phyloP scores from a whole-genome alignment of 2,888 invertebrate species.

The Sinhomidia bicolor region DNA sequence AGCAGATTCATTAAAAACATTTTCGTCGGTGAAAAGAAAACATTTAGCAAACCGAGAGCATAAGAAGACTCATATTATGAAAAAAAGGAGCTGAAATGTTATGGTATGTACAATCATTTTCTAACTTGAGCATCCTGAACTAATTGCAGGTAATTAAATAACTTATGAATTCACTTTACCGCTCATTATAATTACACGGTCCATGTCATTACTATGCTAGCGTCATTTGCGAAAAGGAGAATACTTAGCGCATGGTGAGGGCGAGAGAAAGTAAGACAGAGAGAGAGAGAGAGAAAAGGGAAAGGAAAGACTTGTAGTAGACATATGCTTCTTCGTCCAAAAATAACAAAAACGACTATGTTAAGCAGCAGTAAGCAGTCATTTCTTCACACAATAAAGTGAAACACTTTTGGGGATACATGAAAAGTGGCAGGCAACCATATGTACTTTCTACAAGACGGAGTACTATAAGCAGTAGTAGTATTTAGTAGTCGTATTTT shows the following conservation, averaged over 20 bases:
- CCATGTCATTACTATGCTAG: neutral
- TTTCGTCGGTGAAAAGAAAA: too few relatives aligned
- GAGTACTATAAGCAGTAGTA: neutral
- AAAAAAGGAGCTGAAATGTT: too few relatives aligned
- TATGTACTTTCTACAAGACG: neutral
- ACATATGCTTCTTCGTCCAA: neutral
- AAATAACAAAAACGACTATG: neutral
- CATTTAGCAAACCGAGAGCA: too few relatives aligned
- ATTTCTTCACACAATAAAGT: conserved; percentile 19
- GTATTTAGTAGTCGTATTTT: too few relatives aligned
- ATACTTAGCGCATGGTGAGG: too few relatives aligned
- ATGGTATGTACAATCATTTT: conserved; percentile 4
- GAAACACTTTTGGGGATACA: neutral
- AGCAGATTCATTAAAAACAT: too few relatives aligned
- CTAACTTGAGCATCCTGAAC: conserved; percentile 27
- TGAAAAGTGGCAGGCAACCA: neutral
- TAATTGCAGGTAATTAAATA: conserved; percentile 44
- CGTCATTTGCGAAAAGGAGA: neutral
- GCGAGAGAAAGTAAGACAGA: too few relatives aligned
- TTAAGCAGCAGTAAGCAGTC: neutral
- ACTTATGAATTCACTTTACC: conserved; percentile 30
- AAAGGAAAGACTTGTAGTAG: neutral
- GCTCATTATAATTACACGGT: conserved; percentile 21
- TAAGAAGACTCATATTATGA: too few relatives aligned
- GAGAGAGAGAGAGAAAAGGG: too few relatives aligned